Conservation (phyloP, 1,140 invertebrate species). For the Fopius arisanus region DNA sequence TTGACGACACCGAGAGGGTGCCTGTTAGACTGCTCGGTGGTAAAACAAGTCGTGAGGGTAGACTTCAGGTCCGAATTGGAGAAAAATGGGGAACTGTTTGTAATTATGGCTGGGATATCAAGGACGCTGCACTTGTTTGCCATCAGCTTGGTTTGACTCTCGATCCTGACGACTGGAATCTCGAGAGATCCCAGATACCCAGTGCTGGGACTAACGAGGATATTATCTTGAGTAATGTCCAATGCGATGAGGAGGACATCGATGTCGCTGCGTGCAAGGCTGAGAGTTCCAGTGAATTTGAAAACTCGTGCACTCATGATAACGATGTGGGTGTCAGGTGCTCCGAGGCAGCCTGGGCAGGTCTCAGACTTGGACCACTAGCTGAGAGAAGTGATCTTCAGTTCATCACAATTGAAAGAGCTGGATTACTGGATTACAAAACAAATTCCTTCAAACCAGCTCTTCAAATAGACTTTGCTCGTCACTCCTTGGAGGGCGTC, state of each 20-base stretch:
- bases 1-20: constrained; percentile 53
- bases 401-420: constrained; percentile 87
- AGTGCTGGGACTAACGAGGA: constrained; percentile 78
- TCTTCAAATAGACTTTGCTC: constrained; percentile 94
- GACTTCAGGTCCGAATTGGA: constrained; percentile 81
- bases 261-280: constrained; percentile 89
- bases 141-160: constrained; percentile 93
- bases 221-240: constrained; percentile 85
- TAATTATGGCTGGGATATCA: constrained; percentile 94
- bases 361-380: constrained; percentile 86
- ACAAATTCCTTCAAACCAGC: constrained; percentile 91
- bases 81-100: constrained; percentile 97
- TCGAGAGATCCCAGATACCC: constrained; percentile 83
- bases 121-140: constrained; percentile 91
- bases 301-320: constrained; percentile 88
- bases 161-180: constrained; percentile 90
- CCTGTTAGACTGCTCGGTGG: constrained; percentile 82
- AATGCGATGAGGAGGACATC: constrained; percentile 90
- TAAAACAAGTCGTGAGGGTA: constrained; percentile 76
- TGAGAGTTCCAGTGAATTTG: constrained; percentile 79
- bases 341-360: constrained; percentile 91
- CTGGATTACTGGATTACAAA: constrained; percentile 93
- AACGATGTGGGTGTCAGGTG: constrained; percentile 90
- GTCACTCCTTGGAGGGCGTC: constrained; percentile 88
- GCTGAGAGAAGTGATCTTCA: constrained; percentile 88